A percentile compares a stretch with the other conserved stretches of the same genome.
phyloP scores from a whole-genome alignment of 2,888 invertebrate genomes.

The Zhengitettix transpicula region DNA sequence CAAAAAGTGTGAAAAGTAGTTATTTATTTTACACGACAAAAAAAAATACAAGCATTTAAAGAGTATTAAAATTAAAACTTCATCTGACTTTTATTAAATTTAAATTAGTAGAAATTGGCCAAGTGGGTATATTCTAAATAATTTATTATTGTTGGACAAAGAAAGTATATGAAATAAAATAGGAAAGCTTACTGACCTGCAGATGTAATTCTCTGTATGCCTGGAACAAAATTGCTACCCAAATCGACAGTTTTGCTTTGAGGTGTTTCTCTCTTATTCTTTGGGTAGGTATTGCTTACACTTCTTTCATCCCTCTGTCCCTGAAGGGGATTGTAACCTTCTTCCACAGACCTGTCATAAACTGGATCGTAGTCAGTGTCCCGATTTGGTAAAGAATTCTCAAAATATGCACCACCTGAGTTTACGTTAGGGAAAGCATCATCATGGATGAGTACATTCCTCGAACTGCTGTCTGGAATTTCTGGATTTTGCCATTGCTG shows the following conservation, averaged over 20 bases:
- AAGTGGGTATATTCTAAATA: no score
- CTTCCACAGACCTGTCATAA: neutral
- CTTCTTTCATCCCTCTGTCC: slow-evolving; percentile 7
- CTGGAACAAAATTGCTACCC: neutral
- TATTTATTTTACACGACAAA: no score
- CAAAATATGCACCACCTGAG: neutral
- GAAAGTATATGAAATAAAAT: neutral
- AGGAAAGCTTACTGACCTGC: slow-evolving; percentile 2
- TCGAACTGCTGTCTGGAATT: neutral
- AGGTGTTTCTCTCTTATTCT: neutral
- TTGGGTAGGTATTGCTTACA: neutral
- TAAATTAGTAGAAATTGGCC: no score
- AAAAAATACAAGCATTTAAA: no score
- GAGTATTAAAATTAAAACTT: no score
- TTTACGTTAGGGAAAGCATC: neutral
- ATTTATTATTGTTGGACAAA: no score
- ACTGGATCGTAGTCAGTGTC: slow-evolving; percentile 5
- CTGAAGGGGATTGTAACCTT: neutral
- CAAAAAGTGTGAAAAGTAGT: no score
- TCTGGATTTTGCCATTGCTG: neutral
- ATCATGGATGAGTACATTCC: neutral
- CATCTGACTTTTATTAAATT: no score
- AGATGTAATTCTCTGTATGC: slow-evolving; percentile 7
- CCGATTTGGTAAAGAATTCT: neutral
- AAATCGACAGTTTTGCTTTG: neutral